A percentile compares a stretch with the other conserved stretches of the same genome.
Conservation (phyloP, 2,113 vertebrate species). For the Terrapene triunguis region DNA sequence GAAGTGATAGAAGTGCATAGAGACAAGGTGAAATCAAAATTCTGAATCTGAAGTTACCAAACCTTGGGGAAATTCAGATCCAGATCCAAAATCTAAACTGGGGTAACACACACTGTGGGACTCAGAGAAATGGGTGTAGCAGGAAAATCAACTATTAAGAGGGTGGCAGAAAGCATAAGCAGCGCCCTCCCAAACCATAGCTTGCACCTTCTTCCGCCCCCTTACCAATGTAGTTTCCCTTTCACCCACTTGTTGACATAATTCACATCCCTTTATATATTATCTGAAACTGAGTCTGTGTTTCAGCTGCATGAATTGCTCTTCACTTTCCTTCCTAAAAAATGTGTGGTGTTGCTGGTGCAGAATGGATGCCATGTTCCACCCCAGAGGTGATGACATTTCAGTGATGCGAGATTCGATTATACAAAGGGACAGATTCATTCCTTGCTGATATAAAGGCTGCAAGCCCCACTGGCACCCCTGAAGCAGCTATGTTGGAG, state of each 20-base stretch:
- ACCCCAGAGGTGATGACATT: neutral
- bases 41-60: neutral
- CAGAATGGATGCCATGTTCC: neutral
- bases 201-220: neutral
- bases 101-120: fast-evolving
- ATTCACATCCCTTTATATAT: neutral
- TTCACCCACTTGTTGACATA: neutral
- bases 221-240: neutral
- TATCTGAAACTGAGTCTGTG: neutral
- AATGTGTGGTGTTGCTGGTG: neutral
- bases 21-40: neutral
- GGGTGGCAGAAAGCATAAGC: fast-evolving
- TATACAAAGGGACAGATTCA: neutral
- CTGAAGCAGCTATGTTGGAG: neutral
- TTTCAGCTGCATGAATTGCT: neutral
- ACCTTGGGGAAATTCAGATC: neutral
- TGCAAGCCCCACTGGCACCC: neutral
- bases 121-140: neutral
- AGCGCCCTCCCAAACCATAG: neutral
- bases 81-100: neutral
- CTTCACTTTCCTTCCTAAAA: neutral
- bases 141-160: neutral
- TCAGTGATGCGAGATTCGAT: neutral
- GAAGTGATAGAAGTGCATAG: neutral
- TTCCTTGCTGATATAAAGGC: neutral